Conservation (phyloP, 1,140 invertebrate species). For the Pantala flavescens region DNA sequence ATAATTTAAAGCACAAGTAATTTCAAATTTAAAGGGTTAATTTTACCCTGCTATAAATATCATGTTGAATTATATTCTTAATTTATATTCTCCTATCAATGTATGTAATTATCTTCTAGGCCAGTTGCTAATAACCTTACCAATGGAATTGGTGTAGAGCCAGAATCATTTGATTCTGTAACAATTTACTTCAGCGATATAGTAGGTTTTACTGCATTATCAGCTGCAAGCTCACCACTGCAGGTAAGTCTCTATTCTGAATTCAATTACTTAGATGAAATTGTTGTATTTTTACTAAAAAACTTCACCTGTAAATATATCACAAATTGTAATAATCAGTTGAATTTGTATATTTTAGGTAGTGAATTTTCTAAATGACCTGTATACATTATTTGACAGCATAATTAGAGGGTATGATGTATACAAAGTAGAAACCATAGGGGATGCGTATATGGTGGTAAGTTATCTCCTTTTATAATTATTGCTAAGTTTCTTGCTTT, state of each 20-base stretch:
- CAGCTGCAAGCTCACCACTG: conserved; percentile 85
- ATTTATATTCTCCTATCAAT: too few species aligned
- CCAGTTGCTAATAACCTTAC: conserved; percentile 77
- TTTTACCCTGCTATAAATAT: too few species aligned
- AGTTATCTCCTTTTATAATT: conserved; percentile 31
- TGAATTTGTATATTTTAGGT: conserved; percentile 47
- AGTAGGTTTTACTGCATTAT: conserved; percentile 95
- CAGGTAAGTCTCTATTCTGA: conserved; percentile 42
- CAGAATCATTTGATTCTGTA: conserved; percentile 85
- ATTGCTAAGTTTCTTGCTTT: too few species aligned
- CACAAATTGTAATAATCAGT: too few species aligned
- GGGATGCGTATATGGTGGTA: conserved; percentile 88
- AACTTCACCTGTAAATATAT: too few species aligned
- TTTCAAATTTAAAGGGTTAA: too few species aligned
- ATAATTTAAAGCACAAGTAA: too few species aligned
- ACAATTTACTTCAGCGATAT: conserved; percentile 99
- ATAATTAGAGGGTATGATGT: conserved; percentile 92
- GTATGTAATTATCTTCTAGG: conserved; percentile 46
- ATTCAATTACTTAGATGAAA: neutral
- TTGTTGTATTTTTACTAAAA: too few species aligned
- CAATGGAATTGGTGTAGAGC: conserved; percentile 78
- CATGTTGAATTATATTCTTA: too few species aligned
- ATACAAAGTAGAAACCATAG: conserved; percentile 94
- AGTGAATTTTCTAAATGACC: conserved; percentile 89
- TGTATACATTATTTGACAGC: conserved; percentile 89